Evolutionary conservation across 1,140 invertebrate species (phyloP).

Genomic region (Drosophila pseudoobscura): DNA sequence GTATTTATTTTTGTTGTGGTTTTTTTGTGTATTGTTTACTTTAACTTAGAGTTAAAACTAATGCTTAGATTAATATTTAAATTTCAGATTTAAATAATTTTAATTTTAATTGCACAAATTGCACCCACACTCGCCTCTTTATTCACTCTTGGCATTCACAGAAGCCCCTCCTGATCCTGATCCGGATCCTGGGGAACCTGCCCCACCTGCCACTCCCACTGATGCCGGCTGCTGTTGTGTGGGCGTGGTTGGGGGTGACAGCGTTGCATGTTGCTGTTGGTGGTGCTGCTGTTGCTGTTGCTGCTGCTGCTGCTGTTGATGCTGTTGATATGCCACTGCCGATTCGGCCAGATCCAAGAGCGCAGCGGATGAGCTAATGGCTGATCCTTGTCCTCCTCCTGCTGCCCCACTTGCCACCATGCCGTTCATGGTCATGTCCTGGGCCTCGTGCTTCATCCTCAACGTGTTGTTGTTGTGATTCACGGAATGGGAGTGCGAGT

Average conservation of each 20-base stretch:
- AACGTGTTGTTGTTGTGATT: conserved; percentile 61
- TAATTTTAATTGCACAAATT: conserved; percentile 38
- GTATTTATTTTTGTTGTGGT: conserved; percentile 13
- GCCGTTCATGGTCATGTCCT: conserved; percentile 82
- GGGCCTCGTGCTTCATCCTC: conserved; percentile 75
- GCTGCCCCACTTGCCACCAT: conserved; percentile 37
- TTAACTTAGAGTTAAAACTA: conserved; percentile 33
- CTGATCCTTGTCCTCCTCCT: conserved; percentile 17
- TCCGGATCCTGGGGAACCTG: too few species aligned
- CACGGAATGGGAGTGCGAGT: neutral
- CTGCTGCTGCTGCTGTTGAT: conserved; percentile 52
- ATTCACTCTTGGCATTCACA: conserved; percentile 59
- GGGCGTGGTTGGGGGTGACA: conserved; percentile 77
- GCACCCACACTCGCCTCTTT: conserved; percentile 8
- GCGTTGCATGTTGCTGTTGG: conserved; percentile 59
- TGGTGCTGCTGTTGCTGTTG: conserved; percentile 48
- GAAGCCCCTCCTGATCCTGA: conserved; percentile 19
- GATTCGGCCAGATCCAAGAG: conserved; percentile 71
- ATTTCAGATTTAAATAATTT: conserved; percentile 3
- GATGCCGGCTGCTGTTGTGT: conserved; percentile 53
- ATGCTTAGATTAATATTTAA: conserved; percentile 18
- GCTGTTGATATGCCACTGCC: conserved; percentile 70
- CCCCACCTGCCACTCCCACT: neutral
- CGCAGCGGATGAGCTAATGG: conserved; percentile 45
- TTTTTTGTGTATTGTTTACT: conserved; percentile 12